Evolutionary conservation across 2,797 vertebrate genomes (phyloP).

Genomic region (Chelmon rostratus): DNA sequence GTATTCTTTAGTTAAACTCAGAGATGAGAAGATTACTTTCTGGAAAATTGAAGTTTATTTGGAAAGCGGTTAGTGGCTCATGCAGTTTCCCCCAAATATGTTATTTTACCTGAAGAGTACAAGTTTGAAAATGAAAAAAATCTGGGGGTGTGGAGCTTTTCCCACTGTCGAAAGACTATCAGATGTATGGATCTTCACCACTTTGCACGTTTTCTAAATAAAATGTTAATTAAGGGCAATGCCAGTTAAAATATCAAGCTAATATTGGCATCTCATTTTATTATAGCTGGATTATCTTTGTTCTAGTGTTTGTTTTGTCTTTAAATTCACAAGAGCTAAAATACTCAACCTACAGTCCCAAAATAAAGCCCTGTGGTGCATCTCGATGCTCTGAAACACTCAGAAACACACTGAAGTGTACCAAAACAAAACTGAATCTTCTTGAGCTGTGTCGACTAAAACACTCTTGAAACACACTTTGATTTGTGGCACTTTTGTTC

Average conservation of each 20-base stretch:
- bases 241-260: not conserved
- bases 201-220: not conserved
- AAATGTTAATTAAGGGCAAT: not conserved
- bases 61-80: not conserved
- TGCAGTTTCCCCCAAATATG: not conserved
- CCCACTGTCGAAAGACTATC: not conserved
- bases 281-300: not conserved
- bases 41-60: not conserved
- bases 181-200: not conserved
- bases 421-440: constrained; percentile 15
- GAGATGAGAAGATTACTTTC: not conserved
- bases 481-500: constrained; percentile 18
- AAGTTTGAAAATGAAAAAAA: not conserved
- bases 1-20: not conserved
- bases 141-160: no score
- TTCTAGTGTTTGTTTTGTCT: not conserved
- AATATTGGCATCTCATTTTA: not conserved
- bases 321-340: not conserved
- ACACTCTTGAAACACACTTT: constrained; percentile 8
- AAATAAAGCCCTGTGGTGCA: constrained; percentile 1
- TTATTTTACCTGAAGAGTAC: not conserved
- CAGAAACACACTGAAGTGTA: constrained; percentile 8
- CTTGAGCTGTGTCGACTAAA: not conserved
- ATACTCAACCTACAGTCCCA: not conserved
- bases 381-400: not conserved